Conservation (phyloP, 2,888 invertebrate genomes). For the Sinodicranocentrus sp. region DNA sequence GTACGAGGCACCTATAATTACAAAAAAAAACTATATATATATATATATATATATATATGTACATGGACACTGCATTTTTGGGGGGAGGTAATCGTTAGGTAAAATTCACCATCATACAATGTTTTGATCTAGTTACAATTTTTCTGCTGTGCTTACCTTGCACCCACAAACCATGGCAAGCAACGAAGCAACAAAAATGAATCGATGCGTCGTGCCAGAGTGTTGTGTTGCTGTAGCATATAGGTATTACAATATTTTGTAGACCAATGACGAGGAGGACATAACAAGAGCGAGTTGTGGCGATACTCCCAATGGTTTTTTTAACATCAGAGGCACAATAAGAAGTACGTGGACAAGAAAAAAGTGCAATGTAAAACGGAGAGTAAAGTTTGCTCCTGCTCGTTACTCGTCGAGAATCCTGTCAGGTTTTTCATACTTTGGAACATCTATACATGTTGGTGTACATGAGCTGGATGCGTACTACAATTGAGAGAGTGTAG, state of each 20-base stretch:
- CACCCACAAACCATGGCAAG: neutral
- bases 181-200: conserved; percentile 28
- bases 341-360: no score
- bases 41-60: no score
- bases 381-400: conserved; percentile 37
- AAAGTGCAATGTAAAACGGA: neutral
- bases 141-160: neutral
- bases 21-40: neutral
- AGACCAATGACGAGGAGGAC: neutral
- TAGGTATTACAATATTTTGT: neutral
- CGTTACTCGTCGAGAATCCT: conserved; percentile 42
- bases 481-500: conserved; percentile 37
- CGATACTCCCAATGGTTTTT: neutral
- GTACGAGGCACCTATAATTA: neutral
- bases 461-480: neutral
- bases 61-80: conserved; percentile 1
- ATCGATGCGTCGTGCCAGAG: conserved; percentile 37
- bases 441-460: neutral
- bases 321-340: neutral
- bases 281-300: neutral
- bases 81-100: conserved; percentile 24
- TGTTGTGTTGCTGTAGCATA: neutral
- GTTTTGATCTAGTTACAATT: conserved; percentile 1
- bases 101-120: neutral
- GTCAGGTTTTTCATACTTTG: neutral